Evolutionary conservation across 2,888 invertebrate species (phyloP).

Genomic region (Noctua comes): DNA sequence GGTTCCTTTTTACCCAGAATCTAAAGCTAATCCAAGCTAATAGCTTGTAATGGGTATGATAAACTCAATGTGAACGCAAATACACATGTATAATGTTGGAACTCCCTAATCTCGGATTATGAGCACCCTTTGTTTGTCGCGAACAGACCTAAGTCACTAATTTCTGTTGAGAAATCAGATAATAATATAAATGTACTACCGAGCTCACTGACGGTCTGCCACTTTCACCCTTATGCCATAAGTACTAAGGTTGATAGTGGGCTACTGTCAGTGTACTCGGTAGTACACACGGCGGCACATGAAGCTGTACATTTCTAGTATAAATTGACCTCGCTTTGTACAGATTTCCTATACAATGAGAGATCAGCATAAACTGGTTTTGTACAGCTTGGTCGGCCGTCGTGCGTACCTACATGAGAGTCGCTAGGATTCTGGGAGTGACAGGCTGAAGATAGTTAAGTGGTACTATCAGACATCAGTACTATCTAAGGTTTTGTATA

Average conservation of each 20-base stretch:
- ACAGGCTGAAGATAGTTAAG: constrained; percentile 11
- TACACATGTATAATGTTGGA: constrained; percentile 15
- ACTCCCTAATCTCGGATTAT: constrained; percentile 56
- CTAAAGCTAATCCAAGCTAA: neutral
- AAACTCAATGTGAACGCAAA: neutral
- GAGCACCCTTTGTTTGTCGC: constrained; percentile 52
- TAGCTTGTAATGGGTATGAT: neutral
- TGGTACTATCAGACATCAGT: neutral
- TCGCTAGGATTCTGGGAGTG: neutral
- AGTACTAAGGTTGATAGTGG: too few species aligned
- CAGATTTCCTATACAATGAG: too few species aligned
- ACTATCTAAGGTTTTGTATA: too few species aligned
- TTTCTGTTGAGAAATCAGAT: constrained; percentile 40
- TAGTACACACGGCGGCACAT: too few species aligned
- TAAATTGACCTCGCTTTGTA: too few species aligned
- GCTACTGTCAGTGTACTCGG: too few species aligned
- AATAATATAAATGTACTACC: neutral
- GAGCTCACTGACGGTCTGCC: too few species aligned
- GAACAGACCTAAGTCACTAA: constrained; percentile 33
- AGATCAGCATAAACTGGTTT: too few species aligned
- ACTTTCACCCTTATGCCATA: too few species aligned
- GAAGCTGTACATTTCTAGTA: too few species aligned
- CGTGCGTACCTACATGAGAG: too few species aligned
- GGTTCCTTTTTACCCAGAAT: neutral
- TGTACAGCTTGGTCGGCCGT: too few species aligned